phyloP scores from a whole-genome alignment of 2,888 invertebrate species.

The Melieria crassipennis region DNA sequence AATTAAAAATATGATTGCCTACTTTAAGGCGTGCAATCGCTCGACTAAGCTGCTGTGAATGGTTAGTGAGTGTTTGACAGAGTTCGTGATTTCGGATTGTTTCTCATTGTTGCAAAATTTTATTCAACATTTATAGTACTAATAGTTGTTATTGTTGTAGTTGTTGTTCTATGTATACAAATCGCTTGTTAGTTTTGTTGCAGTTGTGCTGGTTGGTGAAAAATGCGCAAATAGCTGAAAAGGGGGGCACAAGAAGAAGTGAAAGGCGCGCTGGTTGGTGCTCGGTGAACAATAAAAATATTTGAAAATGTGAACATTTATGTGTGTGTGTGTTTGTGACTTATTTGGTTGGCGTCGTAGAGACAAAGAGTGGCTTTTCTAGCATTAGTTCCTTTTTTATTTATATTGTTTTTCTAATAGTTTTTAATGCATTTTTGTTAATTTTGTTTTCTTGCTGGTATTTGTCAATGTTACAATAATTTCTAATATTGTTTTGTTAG shows the following conservation, averaged over 20 bases:
- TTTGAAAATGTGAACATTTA: neutral
- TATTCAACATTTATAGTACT: neutral
- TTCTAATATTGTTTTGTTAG: neutral
- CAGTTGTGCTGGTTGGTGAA: too few relatives aligned
- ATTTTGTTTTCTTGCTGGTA: too few relatives aligned
- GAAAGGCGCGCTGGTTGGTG: too few relatives aligned
- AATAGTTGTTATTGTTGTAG: neutral
- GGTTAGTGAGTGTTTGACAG: neutral
- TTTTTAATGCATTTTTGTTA: too few relatives aligned
- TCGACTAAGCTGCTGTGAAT: neutral
- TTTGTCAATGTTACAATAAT: neutral
- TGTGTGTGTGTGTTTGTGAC: neutral
- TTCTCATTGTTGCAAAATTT: neutral
- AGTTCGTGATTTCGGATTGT: neutral
- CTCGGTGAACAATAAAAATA: too few relatives aligned
- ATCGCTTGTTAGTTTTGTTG: too few relatives aligned
- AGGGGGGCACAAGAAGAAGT: too few relatives aligned
- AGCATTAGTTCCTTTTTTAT: too few relatives aligned
- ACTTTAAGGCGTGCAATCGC: constrained; percentile 19
- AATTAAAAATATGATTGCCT: constrained; percentile 20
- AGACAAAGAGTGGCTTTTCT: neutral
- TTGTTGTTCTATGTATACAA: neutral
- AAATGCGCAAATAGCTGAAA: too few relatives aligned
- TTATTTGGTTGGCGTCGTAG: neutral
- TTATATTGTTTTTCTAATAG: too few relatives aligned